These are phyloP conservation scores for Kuschelorhynchus macadamiae DNA, from an alignment of 2,888 invertebrate genomes.

Conservation along the genomic window DNA sequence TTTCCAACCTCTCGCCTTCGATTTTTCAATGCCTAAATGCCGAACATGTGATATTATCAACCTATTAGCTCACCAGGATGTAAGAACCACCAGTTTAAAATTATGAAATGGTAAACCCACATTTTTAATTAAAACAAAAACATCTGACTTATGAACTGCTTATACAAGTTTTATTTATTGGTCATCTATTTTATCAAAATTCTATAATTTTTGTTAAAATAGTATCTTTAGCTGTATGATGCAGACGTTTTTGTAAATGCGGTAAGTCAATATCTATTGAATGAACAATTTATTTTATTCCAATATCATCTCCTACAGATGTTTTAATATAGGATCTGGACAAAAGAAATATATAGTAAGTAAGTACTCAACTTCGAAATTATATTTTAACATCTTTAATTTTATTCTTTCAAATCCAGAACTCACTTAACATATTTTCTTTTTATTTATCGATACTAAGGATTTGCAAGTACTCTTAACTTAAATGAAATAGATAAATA, in stretches of 20 bases:
- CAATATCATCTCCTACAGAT: neutral
- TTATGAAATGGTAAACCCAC: no score
- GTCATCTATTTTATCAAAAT: no score
- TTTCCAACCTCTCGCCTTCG: neutral
- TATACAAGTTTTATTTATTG: no score
- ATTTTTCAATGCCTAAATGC: neutral
- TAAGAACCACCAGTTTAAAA: neutral
- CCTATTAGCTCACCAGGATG: neutral
- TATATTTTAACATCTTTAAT: conserved; percentile 15
- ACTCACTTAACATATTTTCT: neutral
- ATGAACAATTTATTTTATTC: neutral
- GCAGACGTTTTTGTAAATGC: no score
- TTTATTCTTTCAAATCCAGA: no score
- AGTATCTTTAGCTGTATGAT: neutral
- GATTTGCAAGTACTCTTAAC: conserved; percentile 1
- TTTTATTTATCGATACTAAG: conserved; percentile 4
- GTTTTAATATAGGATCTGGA: no score
- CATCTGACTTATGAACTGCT: no score
- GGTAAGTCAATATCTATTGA: neutral
- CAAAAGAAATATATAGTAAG: conserved; percentile 1
- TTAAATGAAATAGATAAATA: neutral
- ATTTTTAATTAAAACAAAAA: no score
- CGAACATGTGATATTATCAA: neutral
- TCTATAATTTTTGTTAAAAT: no score
- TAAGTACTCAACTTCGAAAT: conserved; percentile 1